Evolutionary conservation across 2,888 invertebrate genomes (phyloP).

Genomic region (Cheilosia urbana): DNA sequence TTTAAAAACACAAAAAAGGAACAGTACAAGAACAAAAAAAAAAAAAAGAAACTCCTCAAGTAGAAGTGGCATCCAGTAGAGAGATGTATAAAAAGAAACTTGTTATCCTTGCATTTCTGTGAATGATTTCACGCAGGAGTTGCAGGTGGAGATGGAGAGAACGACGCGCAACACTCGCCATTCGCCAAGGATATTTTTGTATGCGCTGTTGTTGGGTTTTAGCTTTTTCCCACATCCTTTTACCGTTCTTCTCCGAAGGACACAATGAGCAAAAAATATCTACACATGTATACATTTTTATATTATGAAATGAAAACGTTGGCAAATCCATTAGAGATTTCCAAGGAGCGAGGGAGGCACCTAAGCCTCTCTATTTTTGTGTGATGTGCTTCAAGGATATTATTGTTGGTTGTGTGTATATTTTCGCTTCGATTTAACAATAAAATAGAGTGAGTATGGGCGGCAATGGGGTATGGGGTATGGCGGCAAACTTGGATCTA

Average conservation of each 20-base stretch:
- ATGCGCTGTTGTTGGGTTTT: conserved; percentile 4
- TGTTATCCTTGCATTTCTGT: conserved; percentile 75
- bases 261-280: conserved; percentile 42
- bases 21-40: background rate
- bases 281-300: conserved; percentile 26
- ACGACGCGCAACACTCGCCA: conserved; percentile 44
- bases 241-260: conserved; percentile 36
- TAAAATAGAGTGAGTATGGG: conserved; percentile 67
- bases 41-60: conserved; percentile 63
- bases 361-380: conserved; percentile 68
- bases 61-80: conserved; percentile 54
- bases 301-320: conserved; percentile 71
- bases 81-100: conserved; percentile 61
- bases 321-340: conserved; percentile 72
- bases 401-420: conserved; percentile 69
- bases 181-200: conserved; percentile 51
- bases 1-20: conserved; percentile 30
- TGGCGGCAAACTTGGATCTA: conserved; percentile 53
- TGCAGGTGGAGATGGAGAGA: conserved; percentile 61
- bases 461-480: background rate
- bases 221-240: conserved; percentile 46
- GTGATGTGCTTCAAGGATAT: conserved; percentile 71
- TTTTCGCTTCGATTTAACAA: conserved; percentile 72
- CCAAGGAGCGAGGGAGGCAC: conserved; percentile 14
- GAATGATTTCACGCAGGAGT: conserved; percentile 71